Conservation (phyloP, 2,797 vertebrate genomes). For the Pantherophis alleghaniensis region DNA sequence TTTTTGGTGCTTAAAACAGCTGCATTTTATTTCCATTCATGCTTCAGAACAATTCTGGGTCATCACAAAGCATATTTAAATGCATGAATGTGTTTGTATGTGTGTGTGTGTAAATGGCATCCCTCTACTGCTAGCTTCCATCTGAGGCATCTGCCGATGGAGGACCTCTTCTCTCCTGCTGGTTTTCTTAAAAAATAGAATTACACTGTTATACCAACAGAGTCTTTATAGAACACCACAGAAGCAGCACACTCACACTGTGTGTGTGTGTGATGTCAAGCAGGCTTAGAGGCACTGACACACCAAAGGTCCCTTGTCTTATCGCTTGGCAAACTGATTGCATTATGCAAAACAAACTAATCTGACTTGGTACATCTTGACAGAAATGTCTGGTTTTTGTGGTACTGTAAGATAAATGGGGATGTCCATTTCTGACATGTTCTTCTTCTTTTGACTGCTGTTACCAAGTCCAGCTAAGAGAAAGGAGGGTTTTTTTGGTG, state of each 20-base stretch:
- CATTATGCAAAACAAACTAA: background rate
- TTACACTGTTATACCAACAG: background rate
- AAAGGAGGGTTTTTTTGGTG: background rate
- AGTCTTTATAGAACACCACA: background rate
- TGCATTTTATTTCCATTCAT: background rate
- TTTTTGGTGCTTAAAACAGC: background rate
- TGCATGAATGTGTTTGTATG: background rate
- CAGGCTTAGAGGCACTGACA: background rate
- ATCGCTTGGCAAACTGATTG: background rate
- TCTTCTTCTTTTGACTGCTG: background rate
- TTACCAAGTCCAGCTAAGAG: slow-evolving; percentile 1
- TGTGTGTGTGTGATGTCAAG: background rate
- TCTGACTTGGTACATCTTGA: background rate
- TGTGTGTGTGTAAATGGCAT: background rate
- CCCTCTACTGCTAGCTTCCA: background rate
- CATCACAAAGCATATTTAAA: background rate
- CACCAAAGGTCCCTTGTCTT: background rate
- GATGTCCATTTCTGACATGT: background rate
- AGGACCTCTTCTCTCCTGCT: background rate
- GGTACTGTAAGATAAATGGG: background rate
- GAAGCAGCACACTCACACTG: background rate
- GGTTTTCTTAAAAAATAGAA: background rate
- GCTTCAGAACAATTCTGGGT: background rate
- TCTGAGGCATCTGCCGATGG: background rate
- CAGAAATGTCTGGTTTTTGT: background rate